Conservation (phyloP, 2,113 vertebrate species). For the Clarias batrachus region DNA sequence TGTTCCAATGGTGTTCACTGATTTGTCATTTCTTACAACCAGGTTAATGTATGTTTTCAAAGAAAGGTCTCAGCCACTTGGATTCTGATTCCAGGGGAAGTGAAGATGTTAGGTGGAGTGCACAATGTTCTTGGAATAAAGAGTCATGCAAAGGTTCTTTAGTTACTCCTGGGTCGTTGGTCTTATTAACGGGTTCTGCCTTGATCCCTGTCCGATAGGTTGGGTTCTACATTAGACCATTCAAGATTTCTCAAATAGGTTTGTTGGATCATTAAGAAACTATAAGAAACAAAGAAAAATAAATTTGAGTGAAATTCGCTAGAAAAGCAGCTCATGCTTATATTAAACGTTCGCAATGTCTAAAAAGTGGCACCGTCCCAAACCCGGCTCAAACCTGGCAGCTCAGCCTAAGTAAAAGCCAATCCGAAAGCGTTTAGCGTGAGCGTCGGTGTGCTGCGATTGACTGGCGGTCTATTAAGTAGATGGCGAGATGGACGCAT, state of each 20-base stretch:
- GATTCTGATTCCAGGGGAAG: not conserved
- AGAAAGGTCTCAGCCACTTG: not conserved
- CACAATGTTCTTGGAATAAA: not conserved
- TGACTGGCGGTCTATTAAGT: constrained; percentile 37
- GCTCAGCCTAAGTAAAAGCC: not conserved
- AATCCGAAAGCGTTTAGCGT: constrained; percentile 28
- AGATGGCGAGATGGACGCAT: constrained; percentile 1
- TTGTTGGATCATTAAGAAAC: no score
- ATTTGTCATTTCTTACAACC: not conserved
- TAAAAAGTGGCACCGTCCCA: not conserved
- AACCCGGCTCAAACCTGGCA: constrained; percentile 7
- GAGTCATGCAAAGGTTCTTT: not conserved
- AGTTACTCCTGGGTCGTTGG: not conserved
- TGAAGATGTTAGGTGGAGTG: not conserved
- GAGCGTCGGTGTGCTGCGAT: constrained; percentile 1
- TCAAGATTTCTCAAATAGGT: no score
- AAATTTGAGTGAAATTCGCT: not conserved
- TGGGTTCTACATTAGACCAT: not conserved
- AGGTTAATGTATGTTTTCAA: not conserved
- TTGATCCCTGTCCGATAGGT: no score
- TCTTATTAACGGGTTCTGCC: not conserved
- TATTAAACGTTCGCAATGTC: not conserved
- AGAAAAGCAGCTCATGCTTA: not conserved
- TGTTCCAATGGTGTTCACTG: not conserved
- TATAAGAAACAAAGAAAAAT: not conserved